A percentile compares a stretch with the other conserved stretches of the same genome.
phyloP scores from a whole-genome alignment of 2,888 invertebrate species.

The Melitaea athalia region DNA sequence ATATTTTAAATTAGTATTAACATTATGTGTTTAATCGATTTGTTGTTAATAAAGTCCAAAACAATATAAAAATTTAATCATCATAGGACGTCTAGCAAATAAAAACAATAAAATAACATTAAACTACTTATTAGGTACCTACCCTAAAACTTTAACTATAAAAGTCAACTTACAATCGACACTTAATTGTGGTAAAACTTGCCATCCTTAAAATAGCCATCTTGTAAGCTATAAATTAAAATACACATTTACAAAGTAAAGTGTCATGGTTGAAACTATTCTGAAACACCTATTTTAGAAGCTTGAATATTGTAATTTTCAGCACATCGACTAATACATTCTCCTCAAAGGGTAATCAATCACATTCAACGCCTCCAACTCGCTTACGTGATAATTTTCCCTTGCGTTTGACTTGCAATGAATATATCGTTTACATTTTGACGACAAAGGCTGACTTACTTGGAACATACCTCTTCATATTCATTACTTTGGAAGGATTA shows the following conservation, averaged over 20 bases:
- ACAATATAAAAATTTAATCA: no score
- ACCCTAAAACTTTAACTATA: no score
- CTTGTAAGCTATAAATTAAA: no score
- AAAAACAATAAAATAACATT: no score
- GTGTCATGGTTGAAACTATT: background rate
- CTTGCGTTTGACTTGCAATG: slow-evolving; percentile 46
- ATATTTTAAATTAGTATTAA: no score
- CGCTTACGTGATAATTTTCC: slow-evolving; percentile 54
- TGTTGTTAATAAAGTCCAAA: no score
- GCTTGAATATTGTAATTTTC: slow-evolving; percentile 14
- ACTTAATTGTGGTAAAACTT: no score
- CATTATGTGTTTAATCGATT: no score
- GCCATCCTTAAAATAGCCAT: no score
- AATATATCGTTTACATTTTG: slow-evolving; percentile 25
- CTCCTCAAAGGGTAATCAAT: slow-evolving; percentile 53
- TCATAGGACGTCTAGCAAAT: no score
- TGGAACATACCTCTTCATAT: background rate
- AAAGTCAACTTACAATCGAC: no score
- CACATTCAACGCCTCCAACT: slow-evolving; percentile 44
- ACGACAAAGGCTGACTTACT: slow-evolving; percentile 6
- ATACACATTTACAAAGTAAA: background rate
- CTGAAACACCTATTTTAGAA: slow-evolving; percentile 5
- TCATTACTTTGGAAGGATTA: background rate
- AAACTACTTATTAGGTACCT: no score
- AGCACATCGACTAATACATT: slow-evolving; percentile 28